phyloP scores from a whole-genome alignment of 2,113 vertebrate species.

The Marmota flaviventris region DNA sequence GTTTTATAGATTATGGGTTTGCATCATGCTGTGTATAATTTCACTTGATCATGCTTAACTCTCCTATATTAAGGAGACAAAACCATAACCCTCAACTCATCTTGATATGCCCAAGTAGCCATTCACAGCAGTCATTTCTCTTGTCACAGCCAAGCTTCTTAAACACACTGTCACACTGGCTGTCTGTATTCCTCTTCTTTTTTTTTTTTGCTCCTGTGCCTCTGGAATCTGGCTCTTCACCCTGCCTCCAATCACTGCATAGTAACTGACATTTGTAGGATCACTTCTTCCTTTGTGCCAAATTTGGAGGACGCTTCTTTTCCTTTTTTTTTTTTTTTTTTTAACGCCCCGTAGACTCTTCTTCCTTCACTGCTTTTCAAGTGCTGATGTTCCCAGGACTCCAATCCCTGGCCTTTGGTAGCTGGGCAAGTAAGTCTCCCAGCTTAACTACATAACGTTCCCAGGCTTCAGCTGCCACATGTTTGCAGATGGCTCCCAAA shows the following conservation, averaged over 20 bases:
- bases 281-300: not conserved
- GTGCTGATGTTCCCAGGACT: not conserved
- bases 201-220: not conserved
- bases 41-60: not conserved
- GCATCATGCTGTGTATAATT: not conserved
- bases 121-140: not conserved
- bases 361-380: not conserved
- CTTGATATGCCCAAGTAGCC: no score
- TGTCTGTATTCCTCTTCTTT: not conserved
- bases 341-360: no score
- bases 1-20: not conserved
- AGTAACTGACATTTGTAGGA: not conserved
- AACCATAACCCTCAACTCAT: not conserved
- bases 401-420: not conserved
- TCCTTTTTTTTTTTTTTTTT: not conserved
- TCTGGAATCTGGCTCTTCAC: not conserved
- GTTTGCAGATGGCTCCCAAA: no score
- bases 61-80: not conserved
- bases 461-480: not conserved
- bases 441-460: accelerated
- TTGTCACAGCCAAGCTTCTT: not conserved
- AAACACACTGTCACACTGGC: not conserved
- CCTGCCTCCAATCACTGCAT: not conserved
- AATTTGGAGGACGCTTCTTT: not conserved
- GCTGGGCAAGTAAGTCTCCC: not conserved